A percentile compares a stretch with the other conserved stretches of the same genome.
These are phyloP conservation scores for Epinotia ramella DNA, from an alignment of 2,888 invertebrate species.

Conservation along the genomic window DNA sequence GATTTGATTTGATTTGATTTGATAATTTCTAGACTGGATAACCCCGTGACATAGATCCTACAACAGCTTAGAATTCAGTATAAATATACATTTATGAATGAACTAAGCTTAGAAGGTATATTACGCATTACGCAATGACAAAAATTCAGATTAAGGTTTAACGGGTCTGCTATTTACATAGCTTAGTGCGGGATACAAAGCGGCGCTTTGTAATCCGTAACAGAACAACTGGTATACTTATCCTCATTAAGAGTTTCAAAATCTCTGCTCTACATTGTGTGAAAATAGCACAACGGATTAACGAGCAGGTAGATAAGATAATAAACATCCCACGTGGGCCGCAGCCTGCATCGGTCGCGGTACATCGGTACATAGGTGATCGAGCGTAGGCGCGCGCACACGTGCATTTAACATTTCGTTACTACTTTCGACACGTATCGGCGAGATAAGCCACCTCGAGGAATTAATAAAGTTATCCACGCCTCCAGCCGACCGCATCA, in stretches of 20 bases:
- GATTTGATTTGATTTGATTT: no score
- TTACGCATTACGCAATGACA: neutral
- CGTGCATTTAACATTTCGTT: conserved; percentile 72
- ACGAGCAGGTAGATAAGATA: conserved; percentile 76
- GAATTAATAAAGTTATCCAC: conserved; percentile 72
- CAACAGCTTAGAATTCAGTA: conserved; percentile 20
- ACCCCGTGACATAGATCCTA: conserved; percentile 67
- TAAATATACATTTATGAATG: neutral
- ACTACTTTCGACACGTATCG: conserved; percentile 71
- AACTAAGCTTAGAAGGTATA: neutral
- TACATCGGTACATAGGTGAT: conserved; percentile 28
- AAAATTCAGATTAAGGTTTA: neutral
- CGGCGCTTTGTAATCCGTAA: conserved; percentile 50
- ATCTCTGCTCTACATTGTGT: conserved; percentile 66
- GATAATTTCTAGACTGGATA: conserved; percentile 60
- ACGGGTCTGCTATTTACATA: neutral
- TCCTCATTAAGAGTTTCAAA: conserved; percentile 59
- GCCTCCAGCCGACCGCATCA: conserved; percentile 56
- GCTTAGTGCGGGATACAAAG: conserved; percentile 25
- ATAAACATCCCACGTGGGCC: conserved; percentile 72
- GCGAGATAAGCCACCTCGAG: conserved; percentile 60
- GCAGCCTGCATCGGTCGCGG: conserved; percentile 46
- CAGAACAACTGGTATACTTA: conserved; percentile 48
- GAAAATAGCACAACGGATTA: conserved; percentile 74
- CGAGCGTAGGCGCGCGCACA: conserved; percentile 60